Conservation (phyloP, 1,140 invertebrate species). For the Meloidogyne hapla region DNA sequence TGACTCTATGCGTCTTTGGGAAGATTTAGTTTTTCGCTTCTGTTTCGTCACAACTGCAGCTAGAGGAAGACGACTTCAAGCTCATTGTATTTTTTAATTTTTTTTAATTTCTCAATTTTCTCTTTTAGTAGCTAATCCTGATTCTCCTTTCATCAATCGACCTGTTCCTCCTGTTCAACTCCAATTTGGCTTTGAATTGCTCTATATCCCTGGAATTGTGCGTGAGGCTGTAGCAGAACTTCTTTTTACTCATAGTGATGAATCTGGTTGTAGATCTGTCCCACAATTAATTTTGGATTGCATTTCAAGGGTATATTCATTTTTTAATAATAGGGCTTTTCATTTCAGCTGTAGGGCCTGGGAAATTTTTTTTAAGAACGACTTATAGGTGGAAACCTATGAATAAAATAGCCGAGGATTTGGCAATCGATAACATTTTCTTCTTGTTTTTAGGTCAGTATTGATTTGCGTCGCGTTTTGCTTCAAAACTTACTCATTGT, state of each 20-base stretch:
- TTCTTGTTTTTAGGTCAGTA: constrained; percentile 38
- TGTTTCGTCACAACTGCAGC: constrained; percentile 41
- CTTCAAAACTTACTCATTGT: constrained; percentile 38
- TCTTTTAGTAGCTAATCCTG: constrained; percentile 13
- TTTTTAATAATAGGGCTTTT: too few species aligned
- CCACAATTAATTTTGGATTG: constrained; percentile 42
- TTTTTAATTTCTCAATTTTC: background rate
- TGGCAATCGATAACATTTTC: background rate
- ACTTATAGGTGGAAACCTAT: too few species aligned
- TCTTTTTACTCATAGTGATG: constrained; percentile 29
- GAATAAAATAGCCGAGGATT: too few species aligned
- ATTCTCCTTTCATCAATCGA: background rate
- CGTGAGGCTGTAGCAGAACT: constrained; percentile 45
- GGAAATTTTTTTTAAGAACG: too few species aligned
- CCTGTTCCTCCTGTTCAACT: constrained; percentile 34
- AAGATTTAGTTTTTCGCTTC: constrained; percentile 43
- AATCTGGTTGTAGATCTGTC: constrained; percentile 31
- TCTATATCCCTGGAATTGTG: constrained; percentile 39
- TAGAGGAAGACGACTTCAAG: constrained; percentile 33
- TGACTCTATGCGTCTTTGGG: constrained; percentile 19
- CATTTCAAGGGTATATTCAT: constrained; percentile 31
- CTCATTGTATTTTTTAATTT: constrained; percentile 26
- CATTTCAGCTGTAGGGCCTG: too few species aligned
- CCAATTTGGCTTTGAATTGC: constrained; percentile 37
- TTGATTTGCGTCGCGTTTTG: constrained; percentile 42